phyloP scores from a whole-genome alignment of 2,888 invertebrate genomes.

The Lymantria monacha region DNA sequence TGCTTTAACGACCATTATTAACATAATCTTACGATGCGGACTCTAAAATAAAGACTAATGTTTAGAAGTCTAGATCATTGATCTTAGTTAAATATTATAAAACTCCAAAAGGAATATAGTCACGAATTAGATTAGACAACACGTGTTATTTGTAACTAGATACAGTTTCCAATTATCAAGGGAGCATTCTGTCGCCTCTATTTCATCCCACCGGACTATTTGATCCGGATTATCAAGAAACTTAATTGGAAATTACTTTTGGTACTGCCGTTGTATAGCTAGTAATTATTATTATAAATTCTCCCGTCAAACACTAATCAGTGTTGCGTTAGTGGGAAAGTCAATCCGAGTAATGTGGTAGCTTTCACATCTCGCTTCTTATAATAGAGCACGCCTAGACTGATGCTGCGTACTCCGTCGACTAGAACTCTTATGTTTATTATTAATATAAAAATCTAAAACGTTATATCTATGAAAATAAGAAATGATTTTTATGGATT shows the following conservation, averaged over 20 bases:
- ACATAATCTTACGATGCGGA: slow-evolving; percentile 35
- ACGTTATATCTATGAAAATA: too few species aligned
- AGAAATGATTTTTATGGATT: neutral
- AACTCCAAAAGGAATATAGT: too few species aligned
- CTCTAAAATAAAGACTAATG: slow-evolving; percentile 26
- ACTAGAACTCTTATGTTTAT: too few species aligned
- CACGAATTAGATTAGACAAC: slow-evolving; percentile 14
- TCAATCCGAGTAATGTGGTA: slow-evolving; percentile 55
- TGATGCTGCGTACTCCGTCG: too few species aligned
- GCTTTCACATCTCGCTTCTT: slow-evolving; percentile 48
- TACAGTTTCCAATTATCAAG: slow-evolving; percentile 70
- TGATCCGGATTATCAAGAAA: slow-evolving; percentile 77
- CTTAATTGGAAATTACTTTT: slow-evolving; percentile 78
- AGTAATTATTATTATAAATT: slow-evolving; percentile 68
- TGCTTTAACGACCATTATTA: slow-evolving; percentile 49
- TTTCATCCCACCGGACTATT: slow-evolving; percentile 46
- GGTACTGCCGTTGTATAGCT: slow-evolving; percentile 55
- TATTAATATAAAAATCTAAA: too few species aligned
- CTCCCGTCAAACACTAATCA: slow-evolving; percentile 54
- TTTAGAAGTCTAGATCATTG: slow-evolving; percentile 26
- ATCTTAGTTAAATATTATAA: neutral
- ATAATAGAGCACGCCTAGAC: neutral
- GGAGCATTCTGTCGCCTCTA: slow-evolving; percentile 56
- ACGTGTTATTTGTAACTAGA: slow-evolving; percentile 56
- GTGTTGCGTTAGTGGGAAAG: slow-evolving; percentile 45